Percentiles rank a stretch among this genome's conserved stretches.
These are phyloP conservation scores for Pycnonotus jocosus DNA, from an alignment of 2,113 vertebrate genomes.

Conservation along the genomic window DNA sequence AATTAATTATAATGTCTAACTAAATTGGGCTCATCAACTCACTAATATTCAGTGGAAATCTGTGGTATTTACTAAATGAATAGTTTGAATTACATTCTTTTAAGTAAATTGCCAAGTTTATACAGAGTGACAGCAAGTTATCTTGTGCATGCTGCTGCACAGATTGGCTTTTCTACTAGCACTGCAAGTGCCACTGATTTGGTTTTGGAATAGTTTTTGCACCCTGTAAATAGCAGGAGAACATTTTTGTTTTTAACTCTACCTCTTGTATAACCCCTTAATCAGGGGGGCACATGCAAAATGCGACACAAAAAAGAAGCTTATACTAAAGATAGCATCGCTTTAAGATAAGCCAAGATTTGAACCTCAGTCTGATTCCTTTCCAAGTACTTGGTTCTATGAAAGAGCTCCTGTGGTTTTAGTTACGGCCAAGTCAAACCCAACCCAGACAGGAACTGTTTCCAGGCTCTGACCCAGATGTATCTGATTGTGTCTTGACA, in stretches of 20 bases:
- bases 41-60: slow-evolving; percentile 45
- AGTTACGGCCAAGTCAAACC: background rate
- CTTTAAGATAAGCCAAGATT: background rate
- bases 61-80: slow-evolving; percentile 56
- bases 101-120: slow-evolving; percentile 48
- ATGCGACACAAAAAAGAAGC: background rate
- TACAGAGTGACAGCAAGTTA: background rate
- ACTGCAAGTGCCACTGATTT: background rate
- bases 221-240: background rate
- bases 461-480: background rate
- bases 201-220: background rate
- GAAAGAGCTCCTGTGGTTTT: background rate
- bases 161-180: background rate
- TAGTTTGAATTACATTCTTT: slow-evolving; percentile 30
- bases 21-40: slow-evolving; percentile 46
- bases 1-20: slow-evolving; percentile 44
- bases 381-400: background rate
- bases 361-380: background rate
- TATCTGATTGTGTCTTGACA: background rate
- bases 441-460: background rate
- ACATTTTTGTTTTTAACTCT: background rate
- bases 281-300: background rate
- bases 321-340: background rate
- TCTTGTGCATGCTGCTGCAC: background rate
- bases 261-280: background rate